Percentiles rank a stretch among this genome's conserved stretches.
phyloP scores from a whole-genome alignment of 1,140 invertebrate species.

The Aphis gossypii region DNA sequence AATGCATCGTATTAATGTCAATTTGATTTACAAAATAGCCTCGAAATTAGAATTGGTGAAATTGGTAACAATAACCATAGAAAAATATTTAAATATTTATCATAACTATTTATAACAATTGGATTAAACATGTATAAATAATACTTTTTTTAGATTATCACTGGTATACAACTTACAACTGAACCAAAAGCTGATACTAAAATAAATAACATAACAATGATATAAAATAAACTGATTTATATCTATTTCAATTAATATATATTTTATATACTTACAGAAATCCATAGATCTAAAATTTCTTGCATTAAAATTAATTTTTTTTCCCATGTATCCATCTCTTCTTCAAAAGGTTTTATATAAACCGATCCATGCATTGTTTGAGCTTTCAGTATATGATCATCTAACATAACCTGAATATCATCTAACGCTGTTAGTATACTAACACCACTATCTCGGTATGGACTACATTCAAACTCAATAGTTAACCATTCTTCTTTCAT shows the following conservation, averaged over 20 bases:
- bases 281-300: constrained; percentile 94
- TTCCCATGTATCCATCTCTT: constrained; percentile 90
- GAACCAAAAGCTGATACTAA: too few relatives aligned
- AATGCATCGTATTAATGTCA: not conserved
- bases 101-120: not conserved
- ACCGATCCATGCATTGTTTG: constrained; percentile 96
- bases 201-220: not conserved
- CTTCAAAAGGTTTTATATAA: constrained; percentile 90
- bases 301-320: constrained; percentile 88
- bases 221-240: not conserved
- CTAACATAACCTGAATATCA: constrained; percentile 90
- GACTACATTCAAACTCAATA: constrained; percentile 65
- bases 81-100: not conserved
- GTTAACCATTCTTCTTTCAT: constrained; percentile 92
- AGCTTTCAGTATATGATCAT: constrained; percentile 95
- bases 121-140: not conserved
- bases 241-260: not conserved
- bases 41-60: not conserved
- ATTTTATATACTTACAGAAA: constrained; percentile 70
- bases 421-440: constrained; percentile 86
- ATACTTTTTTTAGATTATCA: not conserved
- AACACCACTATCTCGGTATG: constrained; percentile 68
- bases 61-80: not conserved
- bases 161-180: not conserved
- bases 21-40: not conserved